Base-by-base conservation (phyloP, 2,113 vertebrate genomes). In the Chinchilla lanigera region DNA sequence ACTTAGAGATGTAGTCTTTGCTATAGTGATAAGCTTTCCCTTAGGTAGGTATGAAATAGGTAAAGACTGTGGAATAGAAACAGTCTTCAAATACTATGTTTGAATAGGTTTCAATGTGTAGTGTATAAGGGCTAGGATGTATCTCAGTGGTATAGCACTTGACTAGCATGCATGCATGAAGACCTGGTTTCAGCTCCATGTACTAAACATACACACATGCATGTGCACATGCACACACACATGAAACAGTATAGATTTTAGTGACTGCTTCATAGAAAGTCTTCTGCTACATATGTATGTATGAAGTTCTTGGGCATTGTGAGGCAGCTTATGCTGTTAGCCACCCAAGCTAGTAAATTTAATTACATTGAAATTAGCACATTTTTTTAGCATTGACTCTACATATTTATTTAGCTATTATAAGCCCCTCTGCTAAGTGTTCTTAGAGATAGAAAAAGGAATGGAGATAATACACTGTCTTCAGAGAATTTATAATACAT, bases 201-300 rank as follows among this genome's bases (percentile, higher is more conserved):
- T n/a, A 13, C 24, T 35, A 20, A 0, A 52, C 30, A 20, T 6
- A 33, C 26, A 4, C 35, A 33, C 30, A 33, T 13, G 47, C n/a
- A 71, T 19, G n/a, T 24, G 28, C 44, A 33, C 7, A 33, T 8
- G 52, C 30, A 35, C 30, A 80, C 17, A 80, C 30, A 22, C 7
- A 33, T 0, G 14, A 24, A 77, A 26, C 9, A 33, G 14, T 56
- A 56, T 41, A 60, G 6, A n/a, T 89, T 67, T 71, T 75, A 50
- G 60, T 52, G 60, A 71, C 60, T 94, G 44, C 38, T 94, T 44
- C 16, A n/a, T 47, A 69, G 35, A 1, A 28, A 89, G 14, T 80
- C 56, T 87, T 30, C 47, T 87, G 30, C 35, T 86, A n/a, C 85
- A 44, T 86, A 60, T 73, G 95, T 97, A 92, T 83, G 75, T 92